phyloP scores from a whole-genome alignment of 2,797 vertebrate genomes.

The Neostethus bicornis region DNA sequence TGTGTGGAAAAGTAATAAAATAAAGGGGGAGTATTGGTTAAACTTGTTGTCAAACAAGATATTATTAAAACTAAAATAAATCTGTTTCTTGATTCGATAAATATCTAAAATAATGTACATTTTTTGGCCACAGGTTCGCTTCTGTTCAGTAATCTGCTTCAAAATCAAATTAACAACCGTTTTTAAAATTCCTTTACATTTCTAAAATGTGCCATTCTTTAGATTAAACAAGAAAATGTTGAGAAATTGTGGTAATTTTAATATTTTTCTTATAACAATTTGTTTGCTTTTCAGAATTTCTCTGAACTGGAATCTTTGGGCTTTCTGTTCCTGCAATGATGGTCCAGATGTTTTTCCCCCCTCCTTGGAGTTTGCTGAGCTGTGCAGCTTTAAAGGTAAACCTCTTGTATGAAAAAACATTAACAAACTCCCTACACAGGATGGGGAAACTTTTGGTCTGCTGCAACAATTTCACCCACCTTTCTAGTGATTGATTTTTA shows the following conservation, averaged over 20 bases:
- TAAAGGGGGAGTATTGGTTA: no score
- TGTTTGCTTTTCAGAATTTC: constrained; percentile 25
- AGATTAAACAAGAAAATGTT: neutral
- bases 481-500: constrained; percentile 58
- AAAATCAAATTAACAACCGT: constrained; percentile 2
- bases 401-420: constrained; percentile 66
- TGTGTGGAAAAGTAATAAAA: no score
- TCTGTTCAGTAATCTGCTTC: constrained; percentile 1
- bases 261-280: constrained; percentile 22
- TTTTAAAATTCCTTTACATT: constrained; percentile 12
- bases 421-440: constrained; percentile 41
- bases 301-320: constrained; percentile 36
- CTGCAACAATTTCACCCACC: constrained; percentile 57
- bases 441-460: constrained; percentile 44
- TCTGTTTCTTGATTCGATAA: no score
- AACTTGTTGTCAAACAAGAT: neutral
- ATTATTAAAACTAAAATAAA: neutral
- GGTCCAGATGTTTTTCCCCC: constrained; percentile 43
- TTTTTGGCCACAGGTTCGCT: neutral
- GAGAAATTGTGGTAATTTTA: constrained; percentile 1
- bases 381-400: constrained; percentile 41
- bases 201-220: constrained; percentile 5
- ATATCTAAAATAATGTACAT: neutral
- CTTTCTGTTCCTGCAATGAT: constrained; percentile 28
- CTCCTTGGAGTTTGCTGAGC: constrained; percentile 51